A percentile compares a stretch with the other conserved stretches of the same genome.
Conservation (phyloP, 2,113 vertebrate genomes). For the Acanthochromis polyacanthus region DNA sequence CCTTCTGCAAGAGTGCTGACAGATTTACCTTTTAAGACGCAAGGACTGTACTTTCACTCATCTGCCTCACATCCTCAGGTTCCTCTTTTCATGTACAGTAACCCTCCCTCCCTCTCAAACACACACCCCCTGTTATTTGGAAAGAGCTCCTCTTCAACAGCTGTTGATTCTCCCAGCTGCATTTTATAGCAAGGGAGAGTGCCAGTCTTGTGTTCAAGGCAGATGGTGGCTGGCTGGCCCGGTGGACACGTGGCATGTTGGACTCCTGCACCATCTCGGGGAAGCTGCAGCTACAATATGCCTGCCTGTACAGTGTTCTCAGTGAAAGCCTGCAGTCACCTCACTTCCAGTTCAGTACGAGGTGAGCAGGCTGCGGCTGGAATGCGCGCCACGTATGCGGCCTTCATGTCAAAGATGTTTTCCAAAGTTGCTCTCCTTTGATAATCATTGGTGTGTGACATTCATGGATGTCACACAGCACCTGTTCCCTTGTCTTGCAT, state of each 20-base stretch:
- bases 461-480: slow-evolving; percentile 49
- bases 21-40: slow-evolving; percentile 74
- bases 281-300: slow-evolving; percentile 24
- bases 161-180: slow-evolving; percentile 75
- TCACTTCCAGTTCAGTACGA: slow-evolving; percentile 33
- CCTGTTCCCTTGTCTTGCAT: slow-evolving; percentile 65
- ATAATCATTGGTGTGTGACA: slow-evolving; percentile 64
- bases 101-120: background rate
- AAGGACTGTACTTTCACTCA: slow-evolving; percentile 49
- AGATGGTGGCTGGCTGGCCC: slow-evolving; percentile 76
- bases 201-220: slow-evolving; percentile 74
- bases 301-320: slow-evolving; percentile 13
- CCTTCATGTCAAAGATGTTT: slow-evolving; percentile 63
- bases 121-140: slow-evolving; percentile 58
- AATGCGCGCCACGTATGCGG: slow-evolving; percentile 67
- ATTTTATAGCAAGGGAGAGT: slow-evolving; percentile 68
- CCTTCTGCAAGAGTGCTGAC: slow-evolving; percentile 55
- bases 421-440: slow-evolving; percentile 70
- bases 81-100: slow-evolving; percentile 46
- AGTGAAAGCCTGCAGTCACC: slow-evolving; percentile 46
- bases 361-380: slow-evolving; percentile 58
- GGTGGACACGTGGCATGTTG: slow-evolving; percentile 74
- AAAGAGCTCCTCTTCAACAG: slow-evolving; percentile 68
- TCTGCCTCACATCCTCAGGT: slow-evolving; percentile 41
- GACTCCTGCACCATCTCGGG: slow-evolving; percentile 43